Conservation (phyloP, 2,113 vertebrate species). For the Neogobius melanostomus region DNA sequence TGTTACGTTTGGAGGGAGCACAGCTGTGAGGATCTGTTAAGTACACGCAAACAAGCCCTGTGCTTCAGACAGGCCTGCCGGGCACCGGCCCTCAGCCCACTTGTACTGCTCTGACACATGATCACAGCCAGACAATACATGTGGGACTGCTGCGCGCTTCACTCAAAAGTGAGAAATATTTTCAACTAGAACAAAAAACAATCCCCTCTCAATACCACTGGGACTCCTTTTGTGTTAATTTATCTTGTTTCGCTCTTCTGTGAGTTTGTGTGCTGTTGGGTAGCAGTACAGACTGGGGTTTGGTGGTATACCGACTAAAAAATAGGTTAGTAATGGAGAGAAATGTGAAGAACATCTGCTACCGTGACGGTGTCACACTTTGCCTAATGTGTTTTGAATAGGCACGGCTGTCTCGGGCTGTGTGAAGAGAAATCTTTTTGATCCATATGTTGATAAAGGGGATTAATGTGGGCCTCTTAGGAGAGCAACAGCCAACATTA, state of each 20-base stretch:
- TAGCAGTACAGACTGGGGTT: conserved; percentile 56
- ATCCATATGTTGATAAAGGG: conserved; percentile 69
- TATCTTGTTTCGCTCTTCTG: conserved; percentile 75
- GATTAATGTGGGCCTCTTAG: conserved; percentile 57
- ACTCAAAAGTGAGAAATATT: conserved; percentile 76
- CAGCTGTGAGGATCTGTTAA: conserved; percentile 90
- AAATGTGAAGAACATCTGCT: conserved; percentile 75
- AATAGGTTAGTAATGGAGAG: conserved; percentile 72
- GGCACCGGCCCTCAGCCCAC: conserved; percentile 69
- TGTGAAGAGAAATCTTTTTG: conserved; percentile 57
- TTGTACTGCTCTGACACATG: conserved; percentile 79
- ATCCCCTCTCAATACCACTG: conserved; percentile 68
- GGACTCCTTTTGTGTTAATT: conserved; percentile 74
- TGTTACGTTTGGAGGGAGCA: conserved; percentile 83
- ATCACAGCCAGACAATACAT: conserved; percentile 81
- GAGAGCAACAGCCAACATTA: conserved; percentile 23
- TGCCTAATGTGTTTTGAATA: conserved; percentile 73
- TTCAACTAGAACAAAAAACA: conserved; percentile 76
- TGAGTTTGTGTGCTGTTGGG: conserved; percentile 65
- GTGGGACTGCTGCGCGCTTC: conserved; percentile 72
- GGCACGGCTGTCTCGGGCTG: conserved; percentile 64
- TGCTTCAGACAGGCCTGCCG: conserved; percentile 80
- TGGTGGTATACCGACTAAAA: conserved; percentile 68
- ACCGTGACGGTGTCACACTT: conserved; percentile 73
- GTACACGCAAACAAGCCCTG: conserved; percentile 86